Evolutionary conservation across 2,113 vertebrate genomes (phyloP).

Genomic region (Vulpes ferrilata): DNA sequence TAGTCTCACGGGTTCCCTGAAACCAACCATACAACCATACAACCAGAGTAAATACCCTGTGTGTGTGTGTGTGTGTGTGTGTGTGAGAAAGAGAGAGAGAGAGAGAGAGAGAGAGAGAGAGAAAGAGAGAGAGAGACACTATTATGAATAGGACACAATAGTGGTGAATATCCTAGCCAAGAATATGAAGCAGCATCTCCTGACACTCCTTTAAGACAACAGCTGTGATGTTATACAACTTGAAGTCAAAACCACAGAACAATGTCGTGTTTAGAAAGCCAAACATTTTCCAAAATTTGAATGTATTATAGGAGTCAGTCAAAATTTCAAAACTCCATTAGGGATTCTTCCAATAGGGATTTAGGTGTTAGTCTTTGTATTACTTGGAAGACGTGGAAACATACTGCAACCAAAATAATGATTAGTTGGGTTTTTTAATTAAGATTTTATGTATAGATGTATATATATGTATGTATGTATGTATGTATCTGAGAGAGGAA

Average conservation of each 20-base stretch:
- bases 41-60: neutral
- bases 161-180: neutral
- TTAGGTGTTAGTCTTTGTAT: slow-evolving; percentile 67
- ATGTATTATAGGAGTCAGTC: slow-evolving; percentile 36
- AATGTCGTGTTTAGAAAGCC: slow-evolving; percentile 27
- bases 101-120: no score
- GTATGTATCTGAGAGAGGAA: no score
- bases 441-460: no score
- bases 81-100: no score
- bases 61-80: neutral
- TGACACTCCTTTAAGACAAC: neutral
- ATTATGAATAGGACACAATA: neutral
- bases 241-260: slow-evolving; percentile 45
- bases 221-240: neutral
- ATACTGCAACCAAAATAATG: slow-evolving; percentile 66
- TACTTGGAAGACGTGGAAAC: slow-evolving; percentile 68
- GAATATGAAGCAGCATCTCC: neutral
- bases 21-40: neutral
- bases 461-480: no score
- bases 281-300: slow-evolving; percentile 47
- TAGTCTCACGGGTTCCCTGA: neutral
- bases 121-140: no score
- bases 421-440: neutral
- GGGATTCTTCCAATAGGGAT: slow-evolving; percentile 62
- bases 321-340: slow-evolving; percentile 58